These are phyloP conservation scores for Arctopsyche grandis DNA, from an alignment of 1,140 invertebrate species.

Conservation along the genomic window DNA sequence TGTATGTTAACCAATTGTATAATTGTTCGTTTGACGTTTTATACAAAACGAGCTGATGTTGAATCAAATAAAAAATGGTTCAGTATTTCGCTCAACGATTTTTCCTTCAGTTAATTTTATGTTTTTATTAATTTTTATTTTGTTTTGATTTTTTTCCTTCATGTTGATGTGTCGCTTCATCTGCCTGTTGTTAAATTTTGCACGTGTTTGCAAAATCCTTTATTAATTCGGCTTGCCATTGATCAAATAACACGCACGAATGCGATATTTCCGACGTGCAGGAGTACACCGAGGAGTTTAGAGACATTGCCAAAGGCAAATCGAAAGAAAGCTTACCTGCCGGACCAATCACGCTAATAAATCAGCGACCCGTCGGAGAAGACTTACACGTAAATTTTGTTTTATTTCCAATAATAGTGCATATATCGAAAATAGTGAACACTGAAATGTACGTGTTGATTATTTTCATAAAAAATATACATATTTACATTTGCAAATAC, in stretches of 20 bases:
- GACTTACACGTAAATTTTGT: slow-evolving; percentile 85
- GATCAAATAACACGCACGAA: no score
- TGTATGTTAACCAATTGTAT: no score
- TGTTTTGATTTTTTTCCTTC: not conserved
- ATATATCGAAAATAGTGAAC: not conserved
- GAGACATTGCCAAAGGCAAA: slow-evolving; percentile 94
- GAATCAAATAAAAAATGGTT: no score
- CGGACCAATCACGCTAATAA: slow-evolving; percentile 94
- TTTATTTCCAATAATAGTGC: not conserved
- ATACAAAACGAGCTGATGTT: no score
- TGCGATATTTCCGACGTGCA: slow-evolving; percentile 61
- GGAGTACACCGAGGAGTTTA: slow-evolving; percentile 97
- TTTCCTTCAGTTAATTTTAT: no score
- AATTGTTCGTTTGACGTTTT: no score
- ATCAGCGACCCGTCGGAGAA: slow-evolving; percentile 93
- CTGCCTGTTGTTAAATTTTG: slow-evolving; percentile 22
- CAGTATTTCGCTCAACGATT: no score
- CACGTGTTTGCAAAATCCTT: slow-evolving; percentile 29
- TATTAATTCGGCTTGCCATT: not conserved
- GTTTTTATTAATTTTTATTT: no score
- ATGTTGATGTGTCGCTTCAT: slow-evolving; percentile 10
- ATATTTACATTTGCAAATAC: no score
- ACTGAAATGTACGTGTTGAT: no score
- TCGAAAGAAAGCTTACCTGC: slow-evolving; percentile 90
- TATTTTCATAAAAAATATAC: no score